These are phyloP conservation scores for Acrocephalus arundinaceus DNA, from an alignment of 2,113 vertebrate species.

Conservation along the genomic window DNA sequence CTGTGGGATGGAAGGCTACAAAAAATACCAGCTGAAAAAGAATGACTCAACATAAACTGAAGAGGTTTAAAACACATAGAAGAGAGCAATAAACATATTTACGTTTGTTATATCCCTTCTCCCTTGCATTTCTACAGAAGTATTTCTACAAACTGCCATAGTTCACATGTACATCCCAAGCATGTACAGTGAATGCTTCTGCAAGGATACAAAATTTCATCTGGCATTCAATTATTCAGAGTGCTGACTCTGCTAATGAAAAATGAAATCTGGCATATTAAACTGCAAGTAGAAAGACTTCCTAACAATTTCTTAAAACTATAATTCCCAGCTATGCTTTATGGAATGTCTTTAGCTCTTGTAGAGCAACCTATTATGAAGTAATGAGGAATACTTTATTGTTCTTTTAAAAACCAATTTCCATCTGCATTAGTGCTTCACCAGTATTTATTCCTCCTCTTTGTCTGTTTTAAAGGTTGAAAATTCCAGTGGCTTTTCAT, in stretches of 20 bases:
- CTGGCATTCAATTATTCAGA: constrained; percentile 38
- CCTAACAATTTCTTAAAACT: background rate
- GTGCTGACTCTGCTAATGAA: constrained; percentile 32
- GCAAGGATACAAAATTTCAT: background rate
- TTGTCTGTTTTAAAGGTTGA: background rate
- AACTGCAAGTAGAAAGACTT: background rate
- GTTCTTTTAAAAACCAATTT: background rate
- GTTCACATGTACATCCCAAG: background rate
- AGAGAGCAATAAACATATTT: background rate
- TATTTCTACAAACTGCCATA: background rate
- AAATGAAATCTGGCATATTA: constrained; percentile 24
- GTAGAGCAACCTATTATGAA: background rate
- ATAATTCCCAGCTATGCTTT: background rate
- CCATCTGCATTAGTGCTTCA: background rate
- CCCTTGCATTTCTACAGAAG: background rate
- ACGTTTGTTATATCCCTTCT: background rate
- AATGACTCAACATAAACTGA: background rate
- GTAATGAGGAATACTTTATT: background rate
- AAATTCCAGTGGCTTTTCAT: background rate
- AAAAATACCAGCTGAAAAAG: background rate
- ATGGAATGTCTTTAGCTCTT: background rate
- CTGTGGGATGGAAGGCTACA: background rate
- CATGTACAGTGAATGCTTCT: background rate
- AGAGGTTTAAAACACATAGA: background rate
- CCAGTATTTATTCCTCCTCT: background rate